A percentile compares a stretch with the other conserved stretches of the same genome.
These are phyloP conservation scores for Lacanobia wlatinum DNA, from an alignment of 2,888 invertebrate species.

Conservation along the genomic window DNA sequence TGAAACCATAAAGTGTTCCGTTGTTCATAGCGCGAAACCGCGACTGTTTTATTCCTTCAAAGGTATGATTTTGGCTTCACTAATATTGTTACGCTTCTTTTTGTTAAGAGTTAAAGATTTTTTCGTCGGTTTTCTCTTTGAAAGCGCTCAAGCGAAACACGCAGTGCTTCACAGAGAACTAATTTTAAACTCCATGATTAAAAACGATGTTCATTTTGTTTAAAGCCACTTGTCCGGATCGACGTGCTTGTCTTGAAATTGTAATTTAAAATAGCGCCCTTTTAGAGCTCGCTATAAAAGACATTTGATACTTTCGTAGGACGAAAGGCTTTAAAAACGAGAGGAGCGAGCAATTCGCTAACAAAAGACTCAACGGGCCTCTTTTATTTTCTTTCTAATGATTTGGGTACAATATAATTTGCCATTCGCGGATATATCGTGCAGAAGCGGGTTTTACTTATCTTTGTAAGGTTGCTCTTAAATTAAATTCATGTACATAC, in stretches of 20 bases:
- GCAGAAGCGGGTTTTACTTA: constrained; percentile 9
- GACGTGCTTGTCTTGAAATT: constrained; percentile 70
- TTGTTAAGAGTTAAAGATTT: constrained; percentile 69
- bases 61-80: constrained; percentile 64
- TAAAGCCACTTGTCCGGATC: constrained; percentile 72
- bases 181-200: constrained; percentile 82
- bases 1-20: constrained; percentile 66
- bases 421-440: constrained; percentile 31
- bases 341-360: constrained; percentile 56
- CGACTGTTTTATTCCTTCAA: constrained; percentile 59
- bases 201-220: constrained; percentile 79
- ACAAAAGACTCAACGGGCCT: constrained; percentile 54
- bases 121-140: constrained; percentile 69
- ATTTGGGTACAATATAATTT: constrained; percentile 56
- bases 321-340: constrained; percentile 68
- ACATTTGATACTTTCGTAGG: constrained; percentile 70
- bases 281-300: constrained; percentile 63
- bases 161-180: constrained; percentile 76
- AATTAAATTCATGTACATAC: background rate
- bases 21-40: constrained; percentile 54
- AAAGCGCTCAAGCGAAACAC: constrained; percentile 61
- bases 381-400: constrained; percentile 61
- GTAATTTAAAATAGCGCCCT: constrained; percentile 73
- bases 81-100: constrained; percentile 70
- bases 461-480: background rate